These are phyloP conservation scores for Alectoris magna DNA, from an alignment of 2,797 vertebrate genomes.

Conservation along the genomic window DNA sequence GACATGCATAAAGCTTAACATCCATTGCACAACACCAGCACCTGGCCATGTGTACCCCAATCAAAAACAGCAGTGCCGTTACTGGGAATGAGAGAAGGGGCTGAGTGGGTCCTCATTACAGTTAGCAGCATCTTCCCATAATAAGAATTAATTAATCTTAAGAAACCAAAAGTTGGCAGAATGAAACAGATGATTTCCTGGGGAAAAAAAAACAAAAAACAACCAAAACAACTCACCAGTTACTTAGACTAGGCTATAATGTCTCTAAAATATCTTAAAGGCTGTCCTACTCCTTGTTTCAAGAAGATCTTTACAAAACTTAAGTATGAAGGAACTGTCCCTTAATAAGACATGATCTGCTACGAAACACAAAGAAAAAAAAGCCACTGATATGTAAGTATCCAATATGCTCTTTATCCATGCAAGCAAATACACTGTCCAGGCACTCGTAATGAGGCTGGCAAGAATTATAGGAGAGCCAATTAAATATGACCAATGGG, in stretches of 20 bases:
- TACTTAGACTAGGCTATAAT: neutral
- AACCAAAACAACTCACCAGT: neutral
- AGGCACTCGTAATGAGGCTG: neutral
- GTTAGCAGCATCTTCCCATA: neutral
- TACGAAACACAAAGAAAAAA: neutral
- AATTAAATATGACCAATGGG: neutral
- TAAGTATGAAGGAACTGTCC: neutral
- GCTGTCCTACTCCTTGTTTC: neutral
- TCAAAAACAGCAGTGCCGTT: too few relatives aligned
- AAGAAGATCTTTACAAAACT: neutral
- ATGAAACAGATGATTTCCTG: neutral
- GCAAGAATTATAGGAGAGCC: neutral
- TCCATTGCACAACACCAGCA: neutral
- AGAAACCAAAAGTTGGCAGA: neutral
- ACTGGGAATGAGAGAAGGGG: neutral
- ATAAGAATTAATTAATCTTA: neutral
- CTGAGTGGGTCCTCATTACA: neutral
- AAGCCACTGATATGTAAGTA: neutral
- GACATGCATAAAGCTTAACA: neutral
- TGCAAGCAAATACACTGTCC: neutral
- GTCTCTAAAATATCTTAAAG: neutral
- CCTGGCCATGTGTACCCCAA: rapidly evolving
- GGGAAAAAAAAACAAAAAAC: neutral
- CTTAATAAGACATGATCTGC: neutral
- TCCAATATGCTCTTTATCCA: neutral